These are phyloP conservation scores for Mesitornis unicolor DNA, from an alignment of 2,113 vertebrate genomes.

Conservation along the genomic window DNA sequence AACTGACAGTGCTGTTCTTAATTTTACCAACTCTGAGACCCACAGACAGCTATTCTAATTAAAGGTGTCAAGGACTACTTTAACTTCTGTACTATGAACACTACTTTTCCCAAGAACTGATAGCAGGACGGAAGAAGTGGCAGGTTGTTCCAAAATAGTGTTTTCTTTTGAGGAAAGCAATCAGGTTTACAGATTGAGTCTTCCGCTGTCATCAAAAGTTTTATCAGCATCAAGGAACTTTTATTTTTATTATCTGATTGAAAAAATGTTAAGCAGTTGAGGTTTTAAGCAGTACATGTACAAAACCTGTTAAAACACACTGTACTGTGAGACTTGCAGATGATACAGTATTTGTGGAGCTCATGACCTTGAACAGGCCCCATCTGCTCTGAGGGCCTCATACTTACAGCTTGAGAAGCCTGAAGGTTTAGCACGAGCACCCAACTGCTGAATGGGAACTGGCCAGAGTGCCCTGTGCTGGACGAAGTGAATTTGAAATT, in stretches of 20 bases:
- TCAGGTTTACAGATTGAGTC: neutral
- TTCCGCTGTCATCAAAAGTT: neutral
- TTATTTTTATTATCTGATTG: neutral
- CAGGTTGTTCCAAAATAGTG: neutral
- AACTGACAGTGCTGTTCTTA: neutral
- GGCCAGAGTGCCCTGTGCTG: rapidly evolving
- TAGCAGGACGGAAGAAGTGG: neutral
- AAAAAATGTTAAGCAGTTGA: neutral
- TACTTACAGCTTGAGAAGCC: neutral
- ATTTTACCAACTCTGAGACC: neutral
- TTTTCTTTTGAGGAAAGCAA: neutral
- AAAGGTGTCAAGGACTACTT: neutral
- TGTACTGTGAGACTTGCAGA: neutral
- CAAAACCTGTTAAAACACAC: neutral
- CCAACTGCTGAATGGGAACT: neutral
- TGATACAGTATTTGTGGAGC: neutral
- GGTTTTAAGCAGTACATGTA: neutral
- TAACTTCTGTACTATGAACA: neutral
- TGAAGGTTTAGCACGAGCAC: neutral
- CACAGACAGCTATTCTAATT: neutral
- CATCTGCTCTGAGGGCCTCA: neutral
- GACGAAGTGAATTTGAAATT: neutral
- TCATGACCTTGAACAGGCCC: neutral
- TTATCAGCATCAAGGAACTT: neutral
- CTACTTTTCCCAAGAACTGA: neutral